phyloP scores from a whole-genome alignment of 37 sponge, comb jelly and placozoan genomes.

The Crambe crambe region DNA sequence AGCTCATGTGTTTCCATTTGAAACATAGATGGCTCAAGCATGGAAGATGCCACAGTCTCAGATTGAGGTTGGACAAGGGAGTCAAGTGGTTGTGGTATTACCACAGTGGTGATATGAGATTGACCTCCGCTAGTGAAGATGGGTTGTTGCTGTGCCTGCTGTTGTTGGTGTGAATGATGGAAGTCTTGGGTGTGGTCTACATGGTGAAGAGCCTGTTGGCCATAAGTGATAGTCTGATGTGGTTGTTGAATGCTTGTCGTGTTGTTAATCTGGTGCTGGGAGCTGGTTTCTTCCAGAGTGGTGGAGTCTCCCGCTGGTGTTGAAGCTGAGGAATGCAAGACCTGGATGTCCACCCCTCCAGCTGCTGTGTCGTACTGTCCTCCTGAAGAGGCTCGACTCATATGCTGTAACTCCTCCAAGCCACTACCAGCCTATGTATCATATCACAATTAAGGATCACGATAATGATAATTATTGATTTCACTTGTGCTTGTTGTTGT shows the following conservation, averaged over 20 bases:
- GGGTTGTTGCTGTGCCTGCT: slow-evolving; percentile 3
- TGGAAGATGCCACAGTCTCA: background rate
- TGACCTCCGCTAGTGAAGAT: background rate
- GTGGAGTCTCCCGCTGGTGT: background rate
- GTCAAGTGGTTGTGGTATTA: slow-evolving; percentile 1
- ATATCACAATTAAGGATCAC: background rate
- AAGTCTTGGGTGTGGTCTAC: background rate
- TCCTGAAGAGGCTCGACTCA: slow-evolving; percentile 1
- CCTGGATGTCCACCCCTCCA: slow-evolving; percentile 6
- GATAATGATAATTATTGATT: background rate
- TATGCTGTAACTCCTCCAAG: background rate
- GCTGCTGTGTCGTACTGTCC: slow-evolving; percentile 2
- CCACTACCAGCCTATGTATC: background rate
- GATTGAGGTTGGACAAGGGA: background rate
- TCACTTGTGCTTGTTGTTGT: slow-evolving; percentile 2
- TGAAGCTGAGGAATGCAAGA: background rate
- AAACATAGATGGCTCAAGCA: background rate
- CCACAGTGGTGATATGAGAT: background rate
- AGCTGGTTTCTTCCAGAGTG: background rate
- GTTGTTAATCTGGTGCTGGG: background rate
- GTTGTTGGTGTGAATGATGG: background rate
- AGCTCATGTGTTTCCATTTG: background rate
- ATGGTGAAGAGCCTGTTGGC: slow-evolving; percentile 37
- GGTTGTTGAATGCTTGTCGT: background rate
- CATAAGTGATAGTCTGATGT: background rate